These are phyloP conservation scores for Anomalospiza imberbis DNA, from an alignment of 2,797 vertebrate species.

Conservation along the genomic window DNA sequence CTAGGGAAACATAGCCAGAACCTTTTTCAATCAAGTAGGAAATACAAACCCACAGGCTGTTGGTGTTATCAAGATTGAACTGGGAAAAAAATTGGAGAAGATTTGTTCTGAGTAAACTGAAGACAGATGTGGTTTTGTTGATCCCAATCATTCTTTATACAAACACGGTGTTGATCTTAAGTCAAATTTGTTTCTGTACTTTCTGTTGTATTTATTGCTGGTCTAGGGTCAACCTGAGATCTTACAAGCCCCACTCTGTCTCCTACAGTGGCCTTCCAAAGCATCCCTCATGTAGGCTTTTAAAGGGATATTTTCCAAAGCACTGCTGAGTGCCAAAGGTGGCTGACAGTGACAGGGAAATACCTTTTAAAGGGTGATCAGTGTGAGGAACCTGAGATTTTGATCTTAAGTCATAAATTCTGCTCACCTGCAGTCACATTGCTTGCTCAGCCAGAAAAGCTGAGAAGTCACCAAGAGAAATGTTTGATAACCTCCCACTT, in stretches of 20 bases:
- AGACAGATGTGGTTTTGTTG: slow-evolving; percentile 15
- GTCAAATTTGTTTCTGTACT: not conserved
- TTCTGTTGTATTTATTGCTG: not conserved
- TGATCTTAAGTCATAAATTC: not conserved
- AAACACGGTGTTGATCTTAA: not conserved
- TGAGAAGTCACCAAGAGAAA: not conserved
- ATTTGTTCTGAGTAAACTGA: not conserved
- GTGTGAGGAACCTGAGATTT: not conserved
- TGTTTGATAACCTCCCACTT: not conserved
- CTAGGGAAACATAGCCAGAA: not conserved
- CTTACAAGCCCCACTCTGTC: not conserved
- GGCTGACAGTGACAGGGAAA: not conserved
- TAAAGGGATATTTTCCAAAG: not conserved
- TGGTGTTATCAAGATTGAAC: not conserved
- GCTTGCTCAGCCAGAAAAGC: not conserved
- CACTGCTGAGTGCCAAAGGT: not conserved
- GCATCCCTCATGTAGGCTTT: not conserved
- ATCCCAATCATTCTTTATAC: not conserved
- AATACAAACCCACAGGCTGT: not conserved
- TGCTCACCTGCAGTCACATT: not conserved
- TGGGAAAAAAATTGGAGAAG: not conserved
- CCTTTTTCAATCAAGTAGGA: not conserved
- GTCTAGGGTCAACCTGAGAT: not conserved
- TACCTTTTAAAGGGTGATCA: not conserved
- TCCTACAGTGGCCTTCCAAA: not conserved